These are phyloP conservation scores for Mongoloraphidia duomilia DNA, from an alignment of 2,888 invertebrate genomes.

Conservation along the genomic window DNA sequence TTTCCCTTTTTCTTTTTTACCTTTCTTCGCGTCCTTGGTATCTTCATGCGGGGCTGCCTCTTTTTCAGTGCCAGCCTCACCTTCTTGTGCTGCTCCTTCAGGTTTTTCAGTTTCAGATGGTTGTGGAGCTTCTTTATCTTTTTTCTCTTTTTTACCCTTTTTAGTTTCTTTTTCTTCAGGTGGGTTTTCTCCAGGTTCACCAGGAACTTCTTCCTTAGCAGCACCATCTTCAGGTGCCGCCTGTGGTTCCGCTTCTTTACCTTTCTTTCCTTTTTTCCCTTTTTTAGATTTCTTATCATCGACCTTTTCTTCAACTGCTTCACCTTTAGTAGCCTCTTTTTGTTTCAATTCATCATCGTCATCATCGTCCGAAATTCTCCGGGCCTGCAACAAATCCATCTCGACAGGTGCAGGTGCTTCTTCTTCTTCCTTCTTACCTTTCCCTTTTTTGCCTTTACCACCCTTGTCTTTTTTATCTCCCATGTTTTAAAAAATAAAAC, in stretches of 20 bases:
- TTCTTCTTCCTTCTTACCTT: too few relatives aligned
- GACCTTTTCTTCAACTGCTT: background rate
- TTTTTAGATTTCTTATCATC: constrained; percentile 2
- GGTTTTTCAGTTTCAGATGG: background rate
- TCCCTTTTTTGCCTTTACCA: too few relatives aligned
- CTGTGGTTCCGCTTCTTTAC: background rate
- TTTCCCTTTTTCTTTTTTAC: background rate
- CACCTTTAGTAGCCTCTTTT: background rate
- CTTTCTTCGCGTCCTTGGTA: background rate
- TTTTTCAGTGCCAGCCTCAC: background rate
- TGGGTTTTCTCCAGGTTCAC: background rate
- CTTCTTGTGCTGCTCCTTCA: background rate
- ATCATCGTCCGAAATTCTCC: too few relatives aligned
- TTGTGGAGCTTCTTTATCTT: background rate
- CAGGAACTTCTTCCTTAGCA: background rate
- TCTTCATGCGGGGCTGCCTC: background rate
- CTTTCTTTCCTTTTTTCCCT: constrained; percentile 9
- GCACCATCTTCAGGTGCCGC: background rate
- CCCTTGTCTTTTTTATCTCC: too few relatives aligned
- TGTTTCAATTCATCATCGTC: too few relatives aligned
- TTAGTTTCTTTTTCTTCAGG: background rate
- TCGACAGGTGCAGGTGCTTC: too few relatives aligned
- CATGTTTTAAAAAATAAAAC: too few relatives aligned
- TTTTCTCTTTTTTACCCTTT: background rate
- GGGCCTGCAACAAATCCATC: too few relatives aligned